These are phyloP conservation scores for Syrista parreyssii DNA, from an alignment of 2,888 invertebrate genomes.

Conservation along the genomic window DNA sequence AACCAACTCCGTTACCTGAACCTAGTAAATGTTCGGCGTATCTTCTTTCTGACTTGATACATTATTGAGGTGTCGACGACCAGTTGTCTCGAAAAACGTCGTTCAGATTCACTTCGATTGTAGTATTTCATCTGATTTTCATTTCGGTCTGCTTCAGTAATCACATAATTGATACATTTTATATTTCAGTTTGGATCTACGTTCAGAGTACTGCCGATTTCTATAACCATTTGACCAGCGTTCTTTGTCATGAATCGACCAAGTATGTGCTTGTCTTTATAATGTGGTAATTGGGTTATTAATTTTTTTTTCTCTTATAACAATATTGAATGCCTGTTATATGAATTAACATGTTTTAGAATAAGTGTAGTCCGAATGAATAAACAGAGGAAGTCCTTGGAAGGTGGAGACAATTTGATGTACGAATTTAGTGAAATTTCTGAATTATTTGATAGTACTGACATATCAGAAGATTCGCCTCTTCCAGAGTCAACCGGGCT, in stretches of 20 bases:
- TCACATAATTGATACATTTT: neutral
- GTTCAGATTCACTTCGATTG: no score
- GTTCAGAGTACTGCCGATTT: neutral
- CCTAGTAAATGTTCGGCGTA: neutral
- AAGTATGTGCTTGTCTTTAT: no score
- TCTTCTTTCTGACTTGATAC: no score
- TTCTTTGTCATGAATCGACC: no score
- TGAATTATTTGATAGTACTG: constrained; percentile 44
- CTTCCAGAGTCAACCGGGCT: constrained; percentile 59
- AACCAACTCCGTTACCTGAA: neutral
- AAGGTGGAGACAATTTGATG: constrained; percentile 59
- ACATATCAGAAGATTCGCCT: constrained; percentile 50
- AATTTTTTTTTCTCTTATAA: no score
- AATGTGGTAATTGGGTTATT: no score
- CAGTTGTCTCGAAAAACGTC: no score
- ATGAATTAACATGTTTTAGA: neutral
- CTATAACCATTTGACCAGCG: no score
- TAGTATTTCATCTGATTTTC: neutral
- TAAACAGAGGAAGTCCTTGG: constrained; percentile 50
- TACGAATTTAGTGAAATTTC: constrained; percentile 54
- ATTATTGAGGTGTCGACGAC: no score
- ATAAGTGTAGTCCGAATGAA: constrained; percentile 58
- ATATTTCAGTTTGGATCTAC: neutral
- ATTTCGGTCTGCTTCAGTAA: neutral
- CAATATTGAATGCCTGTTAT: no score